Base-by-base conservation (phyloP, 1,140 invertebrate species). In the Zaprionus taronus region DNA sequence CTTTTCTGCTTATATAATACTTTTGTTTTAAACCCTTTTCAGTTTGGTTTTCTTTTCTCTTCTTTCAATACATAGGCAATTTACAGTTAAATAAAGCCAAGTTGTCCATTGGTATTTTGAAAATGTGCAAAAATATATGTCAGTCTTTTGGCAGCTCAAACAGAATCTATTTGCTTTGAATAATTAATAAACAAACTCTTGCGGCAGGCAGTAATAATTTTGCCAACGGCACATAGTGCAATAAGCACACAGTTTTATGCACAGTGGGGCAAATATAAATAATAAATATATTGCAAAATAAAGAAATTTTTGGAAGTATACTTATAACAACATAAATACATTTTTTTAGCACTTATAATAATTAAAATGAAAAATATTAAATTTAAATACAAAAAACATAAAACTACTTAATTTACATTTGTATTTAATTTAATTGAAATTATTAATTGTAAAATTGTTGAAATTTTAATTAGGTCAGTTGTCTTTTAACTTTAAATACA, bases 111-210 rank as follows among this genome's bases (percentile, higher is more conserved):
- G 7, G 9, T 31, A 31, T 11, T 9, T 31, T 4, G 9, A 22
- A 7, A 11, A 14, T 11, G 7, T 36, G 15, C 20, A n/a, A 28
- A 58, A 58, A 24, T 60, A 41, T 26, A n/a, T 60, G 14, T 6
- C 22, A 24, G 15, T 60, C 22, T 60, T 24, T 60, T 41, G 31
- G 20, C 11, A 51, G 4, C 4, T 14, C 20, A 51, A 14, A 24
- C 11, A 51, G 20, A 20, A 51, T 22, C 36, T 7, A 60, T 60
- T 41, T 41, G 57, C 57, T 22, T 44, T 44, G 22, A 60, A 60
- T 60, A 44, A 60, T 60, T 44, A 60, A 60, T 60, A 44, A 36
- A 22, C 22, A 60, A 36, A 38, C 36, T 41, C 20, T 3, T 41
- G 22, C 3, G 6, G 6, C 36, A 22, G 14, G 41, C 22, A 41